Base-by-base conservation (phyloP, 2,888 invertebrate species). In the Epinotia demarniana region DNA sequence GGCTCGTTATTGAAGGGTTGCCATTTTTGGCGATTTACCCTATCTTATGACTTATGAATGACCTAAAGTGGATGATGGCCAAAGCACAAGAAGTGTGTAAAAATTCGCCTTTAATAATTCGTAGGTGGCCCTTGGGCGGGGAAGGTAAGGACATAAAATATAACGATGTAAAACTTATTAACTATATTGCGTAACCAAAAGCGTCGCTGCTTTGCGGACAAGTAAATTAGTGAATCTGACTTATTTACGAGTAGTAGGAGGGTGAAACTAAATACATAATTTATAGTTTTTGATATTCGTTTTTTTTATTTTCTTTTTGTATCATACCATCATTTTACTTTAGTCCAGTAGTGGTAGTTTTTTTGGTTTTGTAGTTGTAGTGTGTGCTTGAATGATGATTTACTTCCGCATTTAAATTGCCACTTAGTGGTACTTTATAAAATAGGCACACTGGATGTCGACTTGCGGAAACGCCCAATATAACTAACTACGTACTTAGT, bases 121-220 rank as follows among this genome's bases (percentile, higher is more conserved):
- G 72, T 79, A 82, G 86, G 87, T 87, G 86, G 87, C 83, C 86
- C 72, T 70, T 64, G 82, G 87, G 86, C 82, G 86, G 84, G 81
- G 85, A 80, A 2, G 57, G 18, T 57, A 64, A 16, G 12, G 57
- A 53, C 64, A 64, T 75, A 70, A 75, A 75, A 64, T 60, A 2
- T 64, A 60, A 75, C 60, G 58, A 64, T 53, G 49, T n/a, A n/a
- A 11, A 46, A 49, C 18, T 18, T 27, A 43, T 53, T 68, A 27
- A 53, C 27, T 53, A 46, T 70, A 18, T 49, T 27, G n/a, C 61
- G 46, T 58, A 27, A 63, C 57, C 63, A 69, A 46, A 63, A 70
- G 18, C 58, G 58, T 70, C n/a, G n/a, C 13, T 55, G 18, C 49
- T 75, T 75, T 74, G 69, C 49, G 27, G 33, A 39, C 55, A 64